Percentiles rank a stretch among this genome's conserved stretches.
Evolutionary conservation across 2,888 invertebrate species (phyloP).

Genomic region (Cataglyphis rosenhaueri): DNA sequence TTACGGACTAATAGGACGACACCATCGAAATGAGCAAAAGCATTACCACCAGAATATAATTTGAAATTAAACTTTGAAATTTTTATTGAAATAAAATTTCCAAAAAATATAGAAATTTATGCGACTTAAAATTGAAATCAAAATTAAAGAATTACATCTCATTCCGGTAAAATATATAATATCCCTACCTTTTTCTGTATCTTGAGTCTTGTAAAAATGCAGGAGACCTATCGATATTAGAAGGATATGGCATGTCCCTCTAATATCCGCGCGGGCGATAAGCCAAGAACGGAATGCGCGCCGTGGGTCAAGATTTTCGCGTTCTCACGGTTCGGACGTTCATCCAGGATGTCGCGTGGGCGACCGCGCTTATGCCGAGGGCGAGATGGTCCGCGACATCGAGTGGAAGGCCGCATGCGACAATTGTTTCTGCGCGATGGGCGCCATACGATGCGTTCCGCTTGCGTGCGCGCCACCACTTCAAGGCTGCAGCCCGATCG

Average conservation of each 20-base stretch:
- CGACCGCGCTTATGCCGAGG: slow-evolving; percentile 89
- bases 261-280: not conserved
- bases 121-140: not conserved
- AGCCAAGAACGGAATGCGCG: not conserved
- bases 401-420: slow-evolving; percentile 89
- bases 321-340: slow-evolving; percentile 28
- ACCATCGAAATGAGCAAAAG: not conserved
- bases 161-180: not conserved
- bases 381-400: slow-evolving; percentile 89
- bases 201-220: not conserved
- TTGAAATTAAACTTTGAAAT: no score
- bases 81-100: not conserved
- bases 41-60: not conserved
- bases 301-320: not conserved
- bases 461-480: slow-evolving; percentile 92
- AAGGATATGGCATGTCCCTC: not conserved
- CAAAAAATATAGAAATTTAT: not conserved
- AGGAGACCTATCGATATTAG: not conserved
- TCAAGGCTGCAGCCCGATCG: slow-evolving; percentile 91
- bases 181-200: not conserved
- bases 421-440: slow-evolving; percentile 93
- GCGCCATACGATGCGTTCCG: slow-evolving; percentile 91
- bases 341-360: slow-evolving; percentile 89
- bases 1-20: slow-evolving; percentile 1
- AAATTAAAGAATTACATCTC: not conserved